A percentile compares a stretch with the other conserved stretches of the same genome.
Conservation (phyloP, 2,888 invertebrate species). For the Cephonodes hylas region DNA sequence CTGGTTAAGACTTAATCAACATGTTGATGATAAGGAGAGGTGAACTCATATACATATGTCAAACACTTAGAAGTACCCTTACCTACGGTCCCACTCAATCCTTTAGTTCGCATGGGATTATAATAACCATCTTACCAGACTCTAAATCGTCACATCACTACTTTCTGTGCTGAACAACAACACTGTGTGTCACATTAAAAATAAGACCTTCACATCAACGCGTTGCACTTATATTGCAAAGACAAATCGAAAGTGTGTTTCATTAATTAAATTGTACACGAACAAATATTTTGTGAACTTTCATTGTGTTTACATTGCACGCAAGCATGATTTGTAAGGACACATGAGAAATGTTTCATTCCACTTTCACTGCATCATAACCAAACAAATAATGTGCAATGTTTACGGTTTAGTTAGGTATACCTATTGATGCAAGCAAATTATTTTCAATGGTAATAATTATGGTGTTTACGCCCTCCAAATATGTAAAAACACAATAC, state of each 20-base stretch:
- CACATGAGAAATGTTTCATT: neutral
- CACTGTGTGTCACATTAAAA: neutral
- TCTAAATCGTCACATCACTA: neutral
- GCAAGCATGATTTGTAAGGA: neutral
- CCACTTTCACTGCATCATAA: neutral
- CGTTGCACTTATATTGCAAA: neutral
- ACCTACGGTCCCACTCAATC: slow-evolving; percentile 35
- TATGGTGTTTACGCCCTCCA: neutral
- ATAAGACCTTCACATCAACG: neutral
- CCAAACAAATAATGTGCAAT: neutral
- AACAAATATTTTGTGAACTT: neutral
- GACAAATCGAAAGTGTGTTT: neutral
- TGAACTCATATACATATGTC: slow-evolving; percentile 44
- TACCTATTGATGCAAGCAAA: neutral
- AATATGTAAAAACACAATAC: neutral
- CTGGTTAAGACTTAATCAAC: slow-evolving; percentile 61
- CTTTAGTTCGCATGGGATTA: slow-evolving; percentile 46
- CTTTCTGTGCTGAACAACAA: neutral
- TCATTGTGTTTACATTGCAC: neutral
- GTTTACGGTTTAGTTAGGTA: neutral
- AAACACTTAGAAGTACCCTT: slow-evolving; percentile 49
- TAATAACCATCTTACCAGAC: neutral
- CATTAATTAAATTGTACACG: neutral
- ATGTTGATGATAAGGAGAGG: slow-evolving; percentile 55
- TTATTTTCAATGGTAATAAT: neutral